Base-by-base conservation (phyloP, 2,113 vertebrate genomes). In the Solea senegalensis region DNA sequence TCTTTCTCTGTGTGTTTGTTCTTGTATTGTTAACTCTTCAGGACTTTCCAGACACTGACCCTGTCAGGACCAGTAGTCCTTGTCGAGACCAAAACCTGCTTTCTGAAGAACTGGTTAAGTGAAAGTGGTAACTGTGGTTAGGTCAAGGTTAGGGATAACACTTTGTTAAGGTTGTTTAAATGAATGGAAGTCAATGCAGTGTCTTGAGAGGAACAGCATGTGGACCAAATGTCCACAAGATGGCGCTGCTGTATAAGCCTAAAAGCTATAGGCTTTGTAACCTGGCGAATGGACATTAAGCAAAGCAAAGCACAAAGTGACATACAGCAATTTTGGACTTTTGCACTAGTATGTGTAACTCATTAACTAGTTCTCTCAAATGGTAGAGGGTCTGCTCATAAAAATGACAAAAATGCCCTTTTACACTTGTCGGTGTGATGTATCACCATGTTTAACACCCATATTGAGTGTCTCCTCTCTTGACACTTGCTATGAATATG, bases 151-250 rank as follows among this genome's bases (percentile, higher is more conserved):
- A 21, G 21, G 21, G 21, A 21, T 21, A 21, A 21, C 21, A 21
- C 21, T 21, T 21, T 21, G 21, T 21, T 21, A 21, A 21, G 21
- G 21, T 21, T 21, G 21, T 21, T 21, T 21, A 21, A 21, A 21
- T 21, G 21, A 21, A 21, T 21, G 21, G 21, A 21, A 21, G 21
- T 21, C 21, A 21, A 21, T 21, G 21, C 21, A 21, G 21, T 21
- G 21, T n/a, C n/a, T n/a, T n/a, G n/a, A n/a, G n/a, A n/a, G n/a
- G n/a, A n/a, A n/a, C n/a, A n/a, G n/a, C n/a, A n/a, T n/a, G n/a
- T n/a, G n/a, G n/a, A n/a, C 21, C 21, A 21, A 21, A 21, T 21
- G 21, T 3, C 57, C 88, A 84, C 84, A 76, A 82, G 88, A 71
- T 82, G 89, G 73, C 60, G 41, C 5, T 13, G 48, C 13, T 64